Evolutionary conservation across 2,113 vertebrate species (phyloP).

Genomic region (Ellobius talpinus): DNA sequence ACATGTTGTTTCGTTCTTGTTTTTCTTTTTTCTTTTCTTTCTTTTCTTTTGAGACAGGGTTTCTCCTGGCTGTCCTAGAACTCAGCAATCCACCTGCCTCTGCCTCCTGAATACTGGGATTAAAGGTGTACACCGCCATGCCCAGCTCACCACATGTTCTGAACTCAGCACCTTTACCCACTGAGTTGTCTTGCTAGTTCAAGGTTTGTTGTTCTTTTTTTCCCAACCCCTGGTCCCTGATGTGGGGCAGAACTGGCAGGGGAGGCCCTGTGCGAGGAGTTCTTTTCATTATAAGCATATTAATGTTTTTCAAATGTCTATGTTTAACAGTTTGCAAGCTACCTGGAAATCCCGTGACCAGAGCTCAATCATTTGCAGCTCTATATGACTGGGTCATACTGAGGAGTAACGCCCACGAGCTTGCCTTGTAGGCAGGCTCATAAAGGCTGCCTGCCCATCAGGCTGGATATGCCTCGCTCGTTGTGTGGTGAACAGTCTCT

Average conservation of each 20-base stretch:
- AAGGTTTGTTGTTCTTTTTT: too few relatives aligned
- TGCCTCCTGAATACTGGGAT: not conserved
- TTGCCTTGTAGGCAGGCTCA: not conserved
- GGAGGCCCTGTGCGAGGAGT: not conserved
- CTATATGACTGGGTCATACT: not conserved
- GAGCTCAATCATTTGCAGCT: not conserved
- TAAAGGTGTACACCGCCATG: not conserved
- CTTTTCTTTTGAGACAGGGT: not conserved
- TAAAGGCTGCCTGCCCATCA: not conserved
- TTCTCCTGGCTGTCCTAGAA: not conserved
- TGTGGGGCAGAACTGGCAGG: not conserved
- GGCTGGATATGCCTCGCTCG: not conserved
- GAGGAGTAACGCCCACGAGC: not conserved
- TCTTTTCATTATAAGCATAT: constrained; percentile 2
- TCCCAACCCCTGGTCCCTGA: not conserved
- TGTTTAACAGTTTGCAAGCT: constrained; percentile 36
- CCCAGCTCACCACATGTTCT: not conserved
- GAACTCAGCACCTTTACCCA: not conserved
- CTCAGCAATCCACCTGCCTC: not conserved
- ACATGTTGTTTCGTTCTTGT: not conserved
- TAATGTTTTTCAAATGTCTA: not conserved
- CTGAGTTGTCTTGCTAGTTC: not conserved
- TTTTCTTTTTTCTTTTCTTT: too few relatives aligned
- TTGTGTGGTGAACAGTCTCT: not conserved
- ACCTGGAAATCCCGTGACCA: not conserved